A percentile compares a stretch with the other conserved stretches of the same genome.
Conservation (phyloP, 2,888 invertebrate genomes). For the Mycalesis mineus region DNA sequence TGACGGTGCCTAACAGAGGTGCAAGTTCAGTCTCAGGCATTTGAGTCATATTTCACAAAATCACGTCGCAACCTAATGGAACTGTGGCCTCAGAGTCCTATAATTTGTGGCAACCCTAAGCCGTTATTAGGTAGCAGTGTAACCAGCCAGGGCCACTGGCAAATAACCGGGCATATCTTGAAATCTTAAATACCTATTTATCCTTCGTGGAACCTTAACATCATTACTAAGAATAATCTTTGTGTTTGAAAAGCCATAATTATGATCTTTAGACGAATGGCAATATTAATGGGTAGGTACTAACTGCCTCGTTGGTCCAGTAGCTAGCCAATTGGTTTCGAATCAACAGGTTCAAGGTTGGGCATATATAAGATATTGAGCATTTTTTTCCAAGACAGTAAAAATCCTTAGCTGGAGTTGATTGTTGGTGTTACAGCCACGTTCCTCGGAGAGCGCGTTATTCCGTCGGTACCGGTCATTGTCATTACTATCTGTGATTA, state of each 20-base stretch:
- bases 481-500: no score
- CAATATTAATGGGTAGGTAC: not conserved
- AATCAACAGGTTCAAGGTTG: no score
- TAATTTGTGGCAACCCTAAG: slow-evolving; percentile 12
- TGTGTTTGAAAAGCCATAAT: slow-evolving; percentile 6
- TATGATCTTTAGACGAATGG: not conserved
- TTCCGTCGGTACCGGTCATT: no score
- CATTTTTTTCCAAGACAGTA: no score
- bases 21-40: no score
- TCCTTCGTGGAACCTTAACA: slow-evolving; percentile 21
- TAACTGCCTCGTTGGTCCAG: no score
- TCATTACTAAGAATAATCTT: slow-evolving; percentile 11
- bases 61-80: not conserved
- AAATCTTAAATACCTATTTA: slow-evolving; percentile 29
- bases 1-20: no score
- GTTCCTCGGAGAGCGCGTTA: no score
- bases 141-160: slow-evolving; percentile 26
- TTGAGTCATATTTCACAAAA: not conserved
- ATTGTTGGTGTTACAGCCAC: no score
- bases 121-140: slow-evolving; percentile 17
- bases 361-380: no score
- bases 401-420: no score
- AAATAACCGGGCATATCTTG: slow-evolving; percentile 21
- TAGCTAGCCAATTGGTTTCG: no score
- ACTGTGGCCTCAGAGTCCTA: not conserved